Evolutionary conservation across 2,888 invertebrate species (phyloP), one percentile per base, ranked within the genome.

Genomic region (Protophormia terraenovae): DNA sequence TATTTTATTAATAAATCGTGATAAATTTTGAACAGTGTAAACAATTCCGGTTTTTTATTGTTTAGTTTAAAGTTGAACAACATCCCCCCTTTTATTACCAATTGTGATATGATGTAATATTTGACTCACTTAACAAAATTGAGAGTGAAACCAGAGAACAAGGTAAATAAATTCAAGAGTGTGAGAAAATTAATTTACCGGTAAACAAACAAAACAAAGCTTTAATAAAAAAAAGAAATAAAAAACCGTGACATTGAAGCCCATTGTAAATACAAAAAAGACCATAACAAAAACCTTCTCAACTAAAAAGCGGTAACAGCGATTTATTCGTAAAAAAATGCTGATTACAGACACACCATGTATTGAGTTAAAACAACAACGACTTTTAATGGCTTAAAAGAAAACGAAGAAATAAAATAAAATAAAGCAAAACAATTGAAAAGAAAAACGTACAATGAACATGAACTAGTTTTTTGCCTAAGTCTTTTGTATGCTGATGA

Each of bases 181-280:
- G 50, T 53, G 27, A 55, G 27, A 38, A 29, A 58, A 32, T 58
- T 66, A 53, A 71, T 27, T 50, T 66, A 66, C 41, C 71, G 71
- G 60, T 53, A 69, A 58, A 55, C 5, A 55, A 84, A 79, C 14
- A 50, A 73, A 55, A 55, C 12, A 67, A 67, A 38, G 12, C n/a
- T 19, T 29, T 55, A 55, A 62, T 12, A 10, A 76, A 45, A 67
- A 77, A 69, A 32, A 60, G 60, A 55, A 32, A 73, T 53, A 67
- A 71, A 16, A 58, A 69, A 53, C 62, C 69, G 79, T 76, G 82
- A 82, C 82, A 82, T 82, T 82, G 82, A 82, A 82, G 71, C 5
- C 71, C 71, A 69, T 45, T 67, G 38, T 60, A 50, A 76, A 50
- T 22, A 38, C 64, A 66, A 76, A 71, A 81, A 55, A 53, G 16